Percentiles rank a stretch among this genome's conserved stretches.
phyloP scores from a whole-genome alignment of 1,140 invertebrate genomes.

The Solen grandis region DNA sequence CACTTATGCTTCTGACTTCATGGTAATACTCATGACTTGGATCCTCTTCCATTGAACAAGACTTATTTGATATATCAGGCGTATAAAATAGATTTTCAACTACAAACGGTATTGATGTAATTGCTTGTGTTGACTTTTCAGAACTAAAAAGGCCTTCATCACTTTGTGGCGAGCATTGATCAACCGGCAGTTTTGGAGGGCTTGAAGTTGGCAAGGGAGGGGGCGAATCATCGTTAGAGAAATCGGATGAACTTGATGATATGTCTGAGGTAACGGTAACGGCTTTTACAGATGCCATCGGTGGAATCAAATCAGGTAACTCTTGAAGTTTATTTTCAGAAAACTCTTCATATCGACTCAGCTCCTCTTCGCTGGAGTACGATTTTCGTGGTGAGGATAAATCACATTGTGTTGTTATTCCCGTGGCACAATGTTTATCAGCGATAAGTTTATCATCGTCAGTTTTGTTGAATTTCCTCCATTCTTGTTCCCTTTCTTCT shows the following conservation, averaged over 20 bases:
- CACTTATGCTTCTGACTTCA: too few relatives aligned
- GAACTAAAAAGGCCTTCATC: not conserved
- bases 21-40: too few relatives aligned
- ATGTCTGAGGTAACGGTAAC: slow-evolving; percentile 6
- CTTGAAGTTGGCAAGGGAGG: not conserved
- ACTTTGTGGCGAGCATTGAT: not conserved
- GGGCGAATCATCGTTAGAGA: not conserved
- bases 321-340: too few relatives aligned
- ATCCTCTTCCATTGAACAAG: too few relatives aligned
- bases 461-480: slow-evolving; percentile 36
- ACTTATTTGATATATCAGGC: too few relatives aligned
- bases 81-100: too few relatives aligned
- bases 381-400: too few relatives aligned
- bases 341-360: too few relatives aligned
- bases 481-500: slow-evolving; percentile 31
- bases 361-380: too few relatives aligned
- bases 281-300: not conserved
- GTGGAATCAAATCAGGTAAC: slow-evolving; percentile 29
- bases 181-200: slow-evolving; percentile 27
- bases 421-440: slow-evolving; percentile 25
- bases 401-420: too few relatives aligned
- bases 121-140: too few relatives aligned
- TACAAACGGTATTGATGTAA: too few relatives aligned
- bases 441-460: slow-evolving; percentile 49
- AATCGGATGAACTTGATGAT: not conserved